These are phyloP conservation scores for Conus canariensis DNA, from an alignment of 2,888 invertebrate genomes.

Conservation along the genomic window DNA sequence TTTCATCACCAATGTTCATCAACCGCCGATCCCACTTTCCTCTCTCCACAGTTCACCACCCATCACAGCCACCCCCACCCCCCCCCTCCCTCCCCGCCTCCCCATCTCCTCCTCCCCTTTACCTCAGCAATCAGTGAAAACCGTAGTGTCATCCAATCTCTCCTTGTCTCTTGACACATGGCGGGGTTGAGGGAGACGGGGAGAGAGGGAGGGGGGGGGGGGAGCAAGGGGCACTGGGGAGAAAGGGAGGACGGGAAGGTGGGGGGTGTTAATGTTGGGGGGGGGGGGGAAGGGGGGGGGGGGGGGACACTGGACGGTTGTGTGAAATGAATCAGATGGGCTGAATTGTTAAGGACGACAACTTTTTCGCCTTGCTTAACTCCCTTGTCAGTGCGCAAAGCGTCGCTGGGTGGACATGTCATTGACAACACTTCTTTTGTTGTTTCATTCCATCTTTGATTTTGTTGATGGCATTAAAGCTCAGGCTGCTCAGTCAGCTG, in stretches of 20 bases:
- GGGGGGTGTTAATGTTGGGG: too few relatives aligned
- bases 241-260: too few relatives aligned
- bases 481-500: neutral
- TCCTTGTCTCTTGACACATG: neutral
- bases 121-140: neutral
- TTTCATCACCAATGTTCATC: neutral
- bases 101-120: too few relatives aligned
- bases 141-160: neutral
- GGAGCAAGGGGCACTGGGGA: too few relatives aligned
- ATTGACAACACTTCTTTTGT: neutral
- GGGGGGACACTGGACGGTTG: neutral
- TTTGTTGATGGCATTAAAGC: constrained; percentile 39
- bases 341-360: neutral
- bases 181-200: too few relatives aligned
- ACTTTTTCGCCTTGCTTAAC: constrained; percentile 9
- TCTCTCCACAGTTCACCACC: too few relatives aligned
- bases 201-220: too few relatives aligned
- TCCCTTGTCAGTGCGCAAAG: constrained; percentile 15
- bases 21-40: too few relatives aligned
- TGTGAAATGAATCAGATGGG: neutral
- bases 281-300: too few relatives aligned
- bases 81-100: too few relatives aligned
- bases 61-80: too few relatives aligned
- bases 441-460: constrained; percentile 33
- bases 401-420: constrained; percentile 13